Evolutionary conservation across 1,140 invertebrate species (phyloP).

Genomic region (Panagrolaimus sp.): DNA sequence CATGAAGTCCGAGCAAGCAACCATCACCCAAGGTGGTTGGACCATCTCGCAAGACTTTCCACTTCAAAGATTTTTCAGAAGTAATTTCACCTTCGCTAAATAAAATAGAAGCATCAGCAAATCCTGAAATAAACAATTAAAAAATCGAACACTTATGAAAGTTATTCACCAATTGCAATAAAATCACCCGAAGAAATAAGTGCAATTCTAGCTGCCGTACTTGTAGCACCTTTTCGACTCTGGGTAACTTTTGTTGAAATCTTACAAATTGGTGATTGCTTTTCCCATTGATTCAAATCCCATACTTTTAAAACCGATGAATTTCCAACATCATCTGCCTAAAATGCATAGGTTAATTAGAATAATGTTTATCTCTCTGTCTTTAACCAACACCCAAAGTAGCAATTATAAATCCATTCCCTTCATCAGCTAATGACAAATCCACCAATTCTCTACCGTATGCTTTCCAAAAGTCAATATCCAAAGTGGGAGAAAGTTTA

Average conservation of each 20-base stretch:
- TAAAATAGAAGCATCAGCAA: conserved; percentile 40
- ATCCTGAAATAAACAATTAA: conserved; percentile 31
- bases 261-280: conserved; percentile 33
- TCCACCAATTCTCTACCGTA: conserved; percentile 36
- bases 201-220: conserved; percentile 27
- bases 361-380: not conserved
- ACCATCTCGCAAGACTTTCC: conserved; percentile 32
- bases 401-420: conserved; percentile 24
- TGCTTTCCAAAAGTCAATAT: conserved; percentile 43
- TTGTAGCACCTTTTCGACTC: conserved; percentile 21
- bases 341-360: conserved; percentile 29
- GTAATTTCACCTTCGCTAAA: conserved; percentile 41
- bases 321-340: conserved; percentile 43
- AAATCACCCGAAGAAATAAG: conserved; percentile 24
- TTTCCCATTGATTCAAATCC: conserved; percentile 38
- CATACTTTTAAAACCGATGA: conserved; percentile 46
- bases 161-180: conserved; percentile 29
- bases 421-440: conserved; percentile 26
- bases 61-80: conserved; percentile 34
- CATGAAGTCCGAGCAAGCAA: conserved; percentile 34
- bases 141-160: conserved; percentile 19
- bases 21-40: conserved; percentile 26
- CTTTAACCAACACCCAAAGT: conserved; percentile 42
- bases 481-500: conserved; percentile 21
- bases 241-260: conserved; percentile 18